phyloP scores from a whole-genome alignment of 2,113 vertebrate genomes.

The Motacilla alba region DNA sequence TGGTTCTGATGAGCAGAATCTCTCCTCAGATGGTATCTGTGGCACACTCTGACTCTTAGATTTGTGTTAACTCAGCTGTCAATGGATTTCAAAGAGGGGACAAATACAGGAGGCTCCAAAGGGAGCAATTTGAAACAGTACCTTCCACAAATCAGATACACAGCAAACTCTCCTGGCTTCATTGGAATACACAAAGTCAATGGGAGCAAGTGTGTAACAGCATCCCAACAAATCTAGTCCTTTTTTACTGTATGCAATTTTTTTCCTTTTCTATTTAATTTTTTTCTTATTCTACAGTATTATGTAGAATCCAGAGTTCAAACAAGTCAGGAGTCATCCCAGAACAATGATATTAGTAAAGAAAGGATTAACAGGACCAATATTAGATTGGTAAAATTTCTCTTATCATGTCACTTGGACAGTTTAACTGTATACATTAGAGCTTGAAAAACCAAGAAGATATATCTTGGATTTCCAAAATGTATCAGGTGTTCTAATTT shows the following conservation, averaged over 20 bases:
- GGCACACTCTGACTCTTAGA: not conserved
- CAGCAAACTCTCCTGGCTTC: not conserved
- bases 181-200: not conserved
- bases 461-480: not conserved
- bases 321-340: not conserved
- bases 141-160: not conserved
- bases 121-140: constrained; percentile 15
- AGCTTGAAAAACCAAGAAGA: not conserved
- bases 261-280: not conserved
- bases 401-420: not conserved
- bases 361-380: not conserved
- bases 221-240: not conserved
- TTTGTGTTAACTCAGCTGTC: not conserved
- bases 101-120: not conserved
- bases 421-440: not conserved
- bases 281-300: not conserved
- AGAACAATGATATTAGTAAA: not conserved
- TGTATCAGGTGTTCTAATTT: not conserved
- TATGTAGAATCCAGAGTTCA: not conserved
- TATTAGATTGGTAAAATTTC: not conserved
- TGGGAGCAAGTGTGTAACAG: not conserved
- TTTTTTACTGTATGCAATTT: fast-evolving
- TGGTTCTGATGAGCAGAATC: not conserved
- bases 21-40: not conserved
- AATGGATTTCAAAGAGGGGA: not conserved